phyloP scores from a whole-genome alignment of 2,888 invertebrate genomes.

The Pemphredon lugubris region DNA sequence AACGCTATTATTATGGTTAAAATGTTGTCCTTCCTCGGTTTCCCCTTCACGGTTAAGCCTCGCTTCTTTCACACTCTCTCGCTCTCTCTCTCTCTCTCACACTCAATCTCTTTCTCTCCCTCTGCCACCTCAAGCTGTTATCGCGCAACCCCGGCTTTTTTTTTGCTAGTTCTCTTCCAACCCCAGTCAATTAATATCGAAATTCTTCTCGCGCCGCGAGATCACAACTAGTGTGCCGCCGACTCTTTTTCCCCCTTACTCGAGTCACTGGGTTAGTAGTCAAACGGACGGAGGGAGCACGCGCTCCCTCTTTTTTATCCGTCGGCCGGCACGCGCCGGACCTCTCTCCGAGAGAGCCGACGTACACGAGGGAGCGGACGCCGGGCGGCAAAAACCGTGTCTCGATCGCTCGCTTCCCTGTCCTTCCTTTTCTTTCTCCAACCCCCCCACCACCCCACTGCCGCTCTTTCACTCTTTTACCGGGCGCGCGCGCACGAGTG shows the following conservation, averaged over 20 bases:
- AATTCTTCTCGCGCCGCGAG: no score
- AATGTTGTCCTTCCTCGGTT: conserved; percentile 60
- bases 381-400: conserved; percentile 56
- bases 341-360: conserved; percentile 37
- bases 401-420: conserved; percentile 37
- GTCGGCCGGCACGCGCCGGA: conserved; percentile 54
- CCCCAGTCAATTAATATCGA: no score
- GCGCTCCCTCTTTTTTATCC: conserved; percentile 55
- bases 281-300: conserved; percentile 52
- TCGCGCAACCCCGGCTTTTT: no score
- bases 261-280: conserved; percentile 60
- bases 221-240: no score
- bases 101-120: conserved; percentile 23
- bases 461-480: conserved; percentile 21
- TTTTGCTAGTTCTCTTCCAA: no score
- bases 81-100: neutral
- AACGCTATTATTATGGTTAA: conserved; percentile 77
- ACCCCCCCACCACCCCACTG: conserved; percentile 22
- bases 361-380: conserved; percentile 49
- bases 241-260: conserved; percentile 28
- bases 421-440: conserved; percentile 35
- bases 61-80: conserved; percentile 40
- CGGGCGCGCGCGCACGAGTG: conserved; percentile 27
- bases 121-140: no score
- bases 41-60: conserved; percentile 50